phyloP scores from a whole-genome alignment of 2,888 invertebrate genomes.

The Cephus runcator region DNA sequence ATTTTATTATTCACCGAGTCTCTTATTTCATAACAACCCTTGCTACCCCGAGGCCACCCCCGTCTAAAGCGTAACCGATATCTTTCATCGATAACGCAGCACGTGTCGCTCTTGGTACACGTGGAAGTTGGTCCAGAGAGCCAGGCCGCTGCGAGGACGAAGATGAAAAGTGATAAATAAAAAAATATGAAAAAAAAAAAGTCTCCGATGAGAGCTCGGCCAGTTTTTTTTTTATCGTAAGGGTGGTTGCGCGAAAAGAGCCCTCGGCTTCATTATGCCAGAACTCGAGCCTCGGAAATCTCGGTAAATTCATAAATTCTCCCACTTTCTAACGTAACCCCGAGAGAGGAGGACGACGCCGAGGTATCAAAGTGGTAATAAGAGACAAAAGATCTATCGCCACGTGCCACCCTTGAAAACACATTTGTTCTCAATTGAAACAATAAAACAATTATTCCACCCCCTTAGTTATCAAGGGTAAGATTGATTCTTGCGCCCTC shows the following conservation, averaged over 20 bases:
- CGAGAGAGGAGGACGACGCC: background rate
- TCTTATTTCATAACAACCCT: background rate
- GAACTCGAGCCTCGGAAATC: background rate
- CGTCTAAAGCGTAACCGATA: background rate
- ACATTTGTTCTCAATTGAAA: background rate
- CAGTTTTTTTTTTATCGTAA: background rate
- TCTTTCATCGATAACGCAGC: background rate
- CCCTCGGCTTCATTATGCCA: background rate
- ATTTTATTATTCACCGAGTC: background rate
- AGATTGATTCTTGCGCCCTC: background rate
- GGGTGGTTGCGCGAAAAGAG: background rate
- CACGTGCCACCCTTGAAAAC: background rate
- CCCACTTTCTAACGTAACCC: background rate
- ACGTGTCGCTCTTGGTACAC: background rate
- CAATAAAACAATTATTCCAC: background rate
- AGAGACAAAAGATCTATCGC: background rate
- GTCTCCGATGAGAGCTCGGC: background rate
- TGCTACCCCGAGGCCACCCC: background rate
- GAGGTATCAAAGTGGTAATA: background rate
- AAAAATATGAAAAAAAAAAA: background rate
- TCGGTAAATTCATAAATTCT: background rate
- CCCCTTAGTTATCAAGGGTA: background rate
- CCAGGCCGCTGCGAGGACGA: background rate
- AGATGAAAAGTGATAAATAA: background rate
- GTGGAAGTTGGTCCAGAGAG: background rate